Percentiles rank a stretch among this genome's conserved stretches.
Evolutionary conservation across 35 echinoderm and acorn worm species (phyloP).

Genomic region (Strongylocentrotus purpuratus): DNA sequence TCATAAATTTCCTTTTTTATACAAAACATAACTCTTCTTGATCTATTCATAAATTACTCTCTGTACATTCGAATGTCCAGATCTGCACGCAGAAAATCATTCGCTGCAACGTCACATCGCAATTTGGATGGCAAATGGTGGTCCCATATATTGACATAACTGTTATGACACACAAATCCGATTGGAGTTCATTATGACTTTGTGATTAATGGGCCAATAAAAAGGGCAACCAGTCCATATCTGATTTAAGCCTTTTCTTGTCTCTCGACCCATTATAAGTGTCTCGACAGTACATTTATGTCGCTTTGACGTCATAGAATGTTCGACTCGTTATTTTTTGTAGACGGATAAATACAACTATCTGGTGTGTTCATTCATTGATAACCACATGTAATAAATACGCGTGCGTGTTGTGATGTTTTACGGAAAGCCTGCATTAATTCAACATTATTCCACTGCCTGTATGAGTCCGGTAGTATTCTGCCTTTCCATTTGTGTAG

Average conservation of each 20-base stretch:
- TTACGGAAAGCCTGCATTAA: neutral
- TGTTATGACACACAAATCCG: conserved; percentile 44
- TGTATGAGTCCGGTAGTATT: neutral
- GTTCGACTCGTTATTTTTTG: conserved; percentile 31
- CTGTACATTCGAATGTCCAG: neutral
- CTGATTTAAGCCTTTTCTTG: neutral
- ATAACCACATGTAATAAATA: neutral
- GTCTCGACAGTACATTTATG: neutral
- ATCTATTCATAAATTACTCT: neutral
- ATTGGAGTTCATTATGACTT: conserved; percentile 37
- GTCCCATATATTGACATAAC: neutral
- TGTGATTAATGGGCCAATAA: neutral
- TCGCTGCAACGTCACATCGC: neutral
- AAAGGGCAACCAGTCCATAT: neutral
- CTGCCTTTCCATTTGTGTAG: neutral
- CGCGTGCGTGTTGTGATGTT: conserved; percentile 7
- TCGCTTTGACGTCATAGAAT: conserved; percentile 30
- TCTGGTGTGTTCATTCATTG: conserved; percentile 40
- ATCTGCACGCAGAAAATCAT: neutral
- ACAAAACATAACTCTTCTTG: neutral
- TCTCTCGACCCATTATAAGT: conserved; percentile 32
- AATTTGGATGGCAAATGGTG: neutral
- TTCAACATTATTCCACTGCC: neutral
- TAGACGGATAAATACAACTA: neutral
- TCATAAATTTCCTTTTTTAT: neutral